phyloP scores from a whole-genome alignment of 2,888 invertebrate genomes.

The Ectemnius lituratus region DNA sequence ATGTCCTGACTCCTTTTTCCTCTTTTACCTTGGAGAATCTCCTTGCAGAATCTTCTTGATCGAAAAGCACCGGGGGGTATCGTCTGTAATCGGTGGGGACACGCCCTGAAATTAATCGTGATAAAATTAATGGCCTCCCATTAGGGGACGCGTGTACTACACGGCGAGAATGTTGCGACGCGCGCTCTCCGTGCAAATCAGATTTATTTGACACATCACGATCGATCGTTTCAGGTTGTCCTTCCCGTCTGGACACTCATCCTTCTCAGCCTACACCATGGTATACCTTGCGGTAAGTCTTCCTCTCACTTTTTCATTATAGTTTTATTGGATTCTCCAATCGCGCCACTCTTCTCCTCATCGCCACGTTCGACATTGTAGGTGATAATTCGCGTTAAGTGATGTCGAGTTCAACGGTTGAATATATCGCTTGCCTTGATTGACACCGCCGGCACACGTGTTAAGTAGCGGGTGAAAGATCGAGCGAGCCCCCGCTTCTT shows the following conservation, averaged over 20 bases:
- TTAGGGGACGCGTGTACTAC: conserved; percentile 36
- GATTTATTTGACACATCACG: conserved; percentile 51
- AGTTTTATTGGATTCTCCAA: conserved; percentile 6
- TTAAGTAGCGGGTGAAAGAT: background rate
- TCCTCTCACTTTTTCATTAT: conserved; percentile 61
- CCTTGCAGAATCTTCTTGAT: conserved; percentile 35
- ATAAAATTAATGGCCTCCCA: conserved; percentile 60
- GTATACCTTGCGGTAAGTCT: conserved; percentile 89
- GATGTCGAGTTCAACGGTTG: conserved; percentile 6
- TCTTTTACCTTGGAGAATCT: background rate
- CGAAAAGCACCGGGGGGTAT: conserved; percentile 28
- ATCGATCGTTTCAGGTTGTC: conserved; percentile 82
- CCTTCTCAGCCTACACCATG: conserved; percentile 93
- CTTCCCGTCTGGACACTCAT: conserved; percentile 95
- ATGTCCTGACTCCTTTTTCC: background rate
- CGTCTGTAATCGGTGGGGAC: conserved; percentile 26
- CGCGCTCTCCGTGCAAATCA: background rate
- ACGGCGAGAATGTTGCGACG: conserved; percentile 17
- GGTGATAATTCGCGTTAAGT: conserved; percentile 5
- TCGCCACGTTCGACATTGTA: background rate
- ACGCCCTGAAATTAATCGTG: conserved; percentile 59
- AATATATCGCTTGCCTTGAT: conserved; percentile 6
- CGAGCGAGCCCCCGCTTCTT: background rate
- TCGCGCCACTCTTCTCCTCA: too few species aligned
- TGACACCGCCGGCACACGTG: background rate